Evolutionary conservation across 2,113 vertebrate genomes (phyloP), one percentile per base, ranked within the genome.

Genomic region (Xiphophorus hellerii): DNA sequence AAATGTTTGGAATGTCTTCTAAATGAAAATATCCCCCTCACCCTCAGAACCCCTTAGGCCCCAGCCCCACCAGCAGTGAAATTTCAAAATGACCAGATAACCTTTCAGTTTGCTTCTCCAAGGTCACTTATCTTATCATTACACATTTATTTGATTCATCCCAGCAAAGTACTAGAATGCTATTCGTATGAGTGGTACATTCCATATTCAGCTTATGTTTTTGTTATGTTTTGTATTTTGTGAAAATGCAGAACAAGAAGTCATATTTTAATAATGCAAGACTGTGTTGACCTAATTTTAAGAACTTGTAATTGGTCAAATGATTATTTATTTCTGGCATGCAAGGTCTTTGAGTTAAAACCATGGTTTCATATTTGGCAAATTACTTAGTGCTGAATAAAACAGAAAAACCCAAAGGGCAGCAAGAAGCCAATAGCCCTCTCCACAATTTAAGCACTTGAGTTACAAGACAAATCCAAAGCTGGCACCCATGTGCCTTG

Each of bases 381-480:
- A 42, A 13, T 69, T n/a, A 8, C n/a, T 1, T 54, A 14, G 8
- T 14, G 42, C 1, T 13, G 44, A n/a, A 33, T 54, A 14, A 7
- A 22, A 54, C 3, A 54, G 20, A 25, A 54, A 25, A 54, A 31
- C 0, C 12, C 27, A 69, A 54, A 67, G 6, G 28, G n/a, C 22
- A 27, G n/a, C 17, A 6, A 15, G 10, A 27, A 7, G n/a, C 35
- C 12, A 25, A 14, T 1, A 31, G 4, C 4, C 15, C 62, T 39
- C 35, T 7, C 4, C 42, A 33, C 48, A 20, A 31, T 4, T 67
- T 44, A 17, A 15, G 1, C 27, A 44, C 14, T 42, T 42, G 5
- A 44, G 37, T 54, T 20, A 69, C 42, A 33, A 78, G 66, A 71
- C 62, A 48, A 74, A 81, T 60, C 54, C 28, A 58, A 73, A 60